Evolutionary conservation across 1,140 invertebrate genomes (phyloP), one percentile per base, ranked within the genome.

Genomic region (Zaprionus camerounensis): DNA sequence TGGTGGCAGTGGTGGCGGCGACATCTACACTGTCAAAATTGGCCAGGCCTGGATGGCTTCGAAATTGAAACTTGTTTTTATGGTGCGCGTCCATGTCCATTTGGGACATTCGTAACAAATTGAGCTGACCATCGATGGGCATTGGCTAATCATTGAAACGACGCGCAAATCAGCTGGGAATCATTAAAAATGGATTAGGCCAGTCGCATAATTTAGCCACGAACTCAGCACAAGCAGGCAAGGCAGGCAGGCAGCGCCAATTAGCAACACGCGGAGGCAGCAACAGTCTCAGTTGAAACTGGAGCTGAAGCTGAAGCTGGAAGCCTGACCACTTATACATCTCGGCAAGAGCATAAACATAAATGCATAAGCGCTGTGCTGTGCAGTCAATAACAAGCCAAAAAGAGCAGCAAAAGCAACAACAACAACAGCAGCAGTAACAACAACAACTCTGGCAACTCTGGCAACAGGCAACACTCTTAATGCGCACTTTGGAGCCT

Each of bases 151-250:
- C 75, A 67, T 51, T 51, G 63, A 62, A 77, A 73, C 72, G 57
- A 57, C 63, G 38, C 63, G 56, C 62, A 73, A 67, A 77, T 75
- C 66, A 69, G 28, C 38, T 57, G 26, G 38, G 65, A 46, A 82
- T 88, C 85, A 90, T 90, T 91, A 90, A 90, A 90, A 91, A 90
- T 77, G 82, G 79, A 90, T 90, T 90, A 90, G 84, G 70, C 81
- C 72, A 66, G 46, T 68, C 71, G 85, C 85, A 88, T 88, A 88
- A 88, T 81, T 88, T 87, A 90, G 51, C 49, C 74, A 62, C 67
- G 58, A 15, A 22, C 31, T 34, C 31, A 11, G 31, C 31, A 34
- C 31, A 34, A 34, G 31, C 31, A 31, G 7, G 7, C 28, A 34
- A 34, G 41, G 73, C 69, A 72, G 62, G 59, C 9, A 31, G 31